These are phyloP conservation scores for Cyanoramphus novaezelandiae DNA, from an alignment of 2,113 vertebrate genomes.

Conservation along the genomic window DNA sequence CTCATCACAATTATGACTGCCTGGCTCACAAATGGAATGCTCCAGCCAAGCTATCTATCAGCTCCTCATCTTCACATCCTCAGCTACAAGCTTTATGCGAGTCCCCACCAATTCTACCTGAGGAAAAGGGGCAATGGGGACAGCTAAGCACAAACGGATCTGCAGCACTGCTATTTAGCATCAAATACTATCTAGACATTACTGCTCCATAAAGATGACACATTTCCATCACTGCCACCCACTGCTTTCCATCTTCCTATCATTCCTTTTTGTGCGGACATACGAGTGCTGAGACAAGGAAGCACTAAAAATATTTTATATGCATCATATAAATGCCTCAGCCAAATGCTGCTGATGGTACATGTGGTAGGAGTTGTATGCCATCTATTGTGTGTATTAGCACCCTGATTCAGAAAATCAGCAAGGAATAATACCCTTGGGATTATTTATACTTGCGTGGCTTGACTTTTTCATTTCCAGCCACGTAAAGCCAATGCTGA, in stretches of 20 bases:
- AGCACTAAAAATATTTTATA: conserved; percentile 37
- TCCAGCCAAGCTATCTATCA: not conserved
- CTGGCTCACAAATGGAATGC: not conserved
- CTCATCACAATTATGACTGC: not conserved
- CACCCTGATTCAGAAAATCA: not conserved
- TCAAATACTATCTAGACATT: conserved; percentile 38
- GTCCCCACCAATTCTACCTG: not conserved
- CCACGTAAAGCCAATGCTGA: not conserved
- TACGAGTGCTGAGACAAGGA: not conserved
- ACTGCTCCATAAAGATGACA: conserved; percentile 21
- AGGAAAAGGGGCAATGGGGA: not conserved
- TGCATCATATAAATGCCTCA: not conserved
- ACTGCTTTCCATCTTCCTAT: conserved; percentile 7
- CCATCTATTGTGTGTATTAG: not conserved
- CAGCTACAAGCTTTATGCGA: not conserved
- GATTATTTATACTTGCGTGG: not conserved
- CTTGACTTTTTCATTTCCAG: not conserved
- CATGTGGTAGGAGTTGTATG: not conserved
- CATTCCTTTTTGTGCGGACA: not conserved
- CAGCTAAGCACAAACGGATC: conserved; percentile 2
- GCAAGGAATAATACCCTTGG: not conserved
- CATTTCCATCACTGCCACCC: conserved; percentile 48
- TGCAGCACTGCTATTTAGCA: not conserved
- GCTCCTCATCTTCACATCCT: not conserved
- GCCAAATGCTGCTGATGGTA: not conserved